Evolutionary conservation across 2,797 vertebrate species (phyloP), one percentile per base, ranked within the genome.

Genomic region (Arctocebus calabarensis): DNA sequence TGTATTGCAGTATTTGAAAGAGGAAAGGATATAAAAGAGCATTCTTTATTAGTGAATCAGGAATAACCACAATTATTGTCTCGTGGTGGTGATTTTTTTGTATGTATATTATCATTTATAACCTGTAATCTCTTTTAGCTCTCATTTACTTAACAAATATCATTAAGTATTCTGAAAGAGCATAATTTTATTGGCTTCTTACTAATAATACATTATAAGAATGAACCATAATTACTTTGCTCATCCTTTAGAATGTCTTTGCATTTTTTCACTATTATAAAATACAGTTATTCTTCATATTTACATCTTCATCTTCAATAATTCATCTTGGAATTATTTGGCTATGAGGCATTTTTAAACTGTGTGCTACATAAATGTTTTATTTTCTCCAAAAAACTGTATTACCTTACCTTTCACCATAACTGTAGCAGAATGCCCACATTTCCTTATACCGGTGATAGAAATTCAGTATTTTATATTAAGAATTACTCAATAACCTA

Each of bases 281-380:
- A 86, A 52, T 48, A n/a, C 62, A 37, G 70, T 88, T 48, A 74
- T 94, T 78, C 57, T 94, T 89, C 10, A 25, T 92, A 34, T 82
- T 94, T 85, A 45, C 4, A 57, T 79, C 22, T 81, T 5, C n/a
- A n/a, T n/a, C n/a, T n/a, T n/a, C n/a, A n/a, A n/a, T n/a, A n/a
- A n/a, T n/a, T n/a, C n/a, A n/a, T n/a, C n/a, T n/a, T n/a, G n/a
- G 37, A 77, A 61, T 75, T 84, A 75, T 74, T 94, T 96, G 32
- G 9, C 55, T 68, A 70, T 81, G n/a, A 16, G 0, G 7, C 78
- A 43, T 75, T 88, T 95, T 52, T 74, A 61, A 84, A 34, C 22
- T 90, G 3, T 91, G 40, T 85, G 23, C 32, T 94, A 43, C 10
- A 90, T 84, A 84, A 86, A 52, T 90, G 64, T 2, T 11, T 7